Evolutionary conservation across 2,888 invertebrate species (phyloP), one percentile per base, ranked within the genome.

Genomic region (Lasioglossum zephyrum): DNA sequence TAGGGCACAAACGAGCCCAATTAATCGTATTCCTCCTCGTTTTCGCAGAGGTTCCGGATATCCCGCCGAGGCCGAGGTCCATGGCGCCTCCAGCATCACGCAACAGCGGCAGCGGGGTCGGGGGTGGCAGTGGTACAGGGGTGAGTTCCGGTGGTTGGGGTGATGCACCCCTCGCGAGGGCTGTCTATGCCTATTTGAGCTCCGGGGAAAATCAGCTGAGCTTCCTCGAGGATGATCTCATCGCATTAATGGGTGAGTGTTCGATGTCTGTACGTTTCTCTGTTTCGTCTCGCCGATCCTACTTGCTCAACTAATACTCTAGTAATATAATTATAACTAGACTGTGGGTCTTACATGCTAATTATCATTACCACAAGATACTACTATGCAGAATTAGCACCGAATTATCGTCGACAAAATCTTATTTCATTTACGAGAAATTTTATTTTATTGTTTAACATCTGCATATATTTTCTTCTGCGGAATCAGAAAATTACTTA

Each of bases 191-290:
- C 26, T 99, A 99, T 95, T 96, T 98, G 85, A 98, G 98, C 57
- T 95, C 98, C 88, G 97, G 98, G 9, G 99, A 98, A 94, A 98
- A 98, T 95, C 99, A 99, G 95, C 96, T 99, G 85, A 98, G 98
- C 94, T 99, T 99, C 96, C 97, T 97, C 87, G 98, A 98, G 95
- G 98, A 98, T 87, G 99, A 99, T 95, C 96, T 98, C 84, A 97
- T 99, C 81, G 97, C 98, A 11, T 95, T 99, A 88, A 97, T 98
- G 92, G 99, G 96, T 96, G 91, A 94, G 93, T 91, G 16, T 44
- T 72, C 75, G 47, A 76, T 73, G 81, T 70, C 60, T 80, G 74
- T 76, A 84, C 39, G 18, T 36, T 39, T 39, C 39, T 18, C 22
- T 69, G 22, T 69, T 69, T 69, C 22, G 31, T 63, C 26, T 16